A percentile compares a stretch with the other conserved stretches of the same genome.
Conservation (phyloP, 2,888 invertebrate genomes). For the Tromatobia lineatoria region DNA sequence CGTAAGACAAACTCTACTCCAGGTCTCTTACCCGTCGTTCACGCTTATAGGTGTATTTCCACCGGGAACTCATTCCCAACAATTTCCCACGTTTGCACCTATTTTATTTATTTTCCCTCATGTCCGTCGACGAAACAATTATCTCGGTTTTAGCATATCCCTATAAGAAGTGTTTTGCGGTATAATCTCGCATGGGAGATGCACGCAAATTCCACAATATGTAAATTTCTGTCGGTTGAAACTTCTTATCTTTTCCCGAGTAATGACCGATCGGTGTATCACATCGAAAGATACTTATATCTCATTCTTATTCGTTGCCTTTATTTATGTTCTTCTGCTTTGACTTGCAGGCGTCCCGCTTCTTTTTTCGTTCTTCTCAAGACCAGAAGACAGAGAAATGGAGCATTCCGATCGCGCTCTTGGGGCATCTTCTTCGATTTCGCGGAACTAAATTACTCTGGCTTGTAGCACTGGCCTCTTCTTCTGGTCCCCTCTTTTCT, state of each 20-base stretch:
- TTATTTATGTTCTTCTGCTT: slow-evolving; percentile 43
- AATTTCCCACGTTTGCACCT: slow-evolving; percentile 25
- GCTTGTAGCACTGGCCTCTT: slow-evolving; percentile 62
- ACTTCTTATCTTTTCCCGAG: slow-evolving; percentile 54
- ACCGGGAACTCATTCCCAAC: slow-evolving; percentile 29
- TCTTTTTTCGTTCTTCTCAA: slow-evolving; percentile 4
- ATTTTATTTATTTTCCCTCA: not conserved
- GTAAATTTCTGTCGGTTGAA: slow-evolving; percentile 48
- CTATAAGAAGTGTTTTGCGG: slow-evolving; percentile 25
- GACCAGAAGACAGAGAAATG: slow-evolving; percentile 52
- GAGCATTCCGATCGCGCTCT: slow-evolving; percentile 64
- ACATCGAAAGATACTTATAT: slow-evolving; percentile 67
- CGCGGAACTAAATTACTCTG: slow-evolving; percentile 69
- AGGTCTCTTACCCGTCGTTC: slow-evolving; percentile 5
- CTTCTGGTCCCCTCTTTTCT: slow-evolving; percentile 68
- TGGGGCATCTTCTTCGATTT: slow-evolving; percentile 64
- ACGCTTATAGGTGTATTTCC: slow-evolving; percentile 52
- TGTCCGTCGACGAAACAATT: slow-evolving; percentile 59
- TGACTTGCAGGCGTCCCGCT: slow-evolving; percentile 28
- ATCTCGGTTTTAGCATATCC: slow-evolving; percentile 58
- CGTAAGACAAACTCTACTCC: slow-evolving; percentile 59
- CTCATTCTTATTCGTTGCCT: slow-evolving; percentile 51
- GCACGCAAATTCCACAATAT: slow-evolving; percentile 63
- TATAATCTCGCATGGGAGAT: slow-evolving; percentile 23
- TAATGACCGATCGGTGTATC: slow-evolving; percentile 70